Base-by-base conservation (phyloP, 2,888 invertebrate genomes). In the Aphidoletes aphidimyza region DNA sequence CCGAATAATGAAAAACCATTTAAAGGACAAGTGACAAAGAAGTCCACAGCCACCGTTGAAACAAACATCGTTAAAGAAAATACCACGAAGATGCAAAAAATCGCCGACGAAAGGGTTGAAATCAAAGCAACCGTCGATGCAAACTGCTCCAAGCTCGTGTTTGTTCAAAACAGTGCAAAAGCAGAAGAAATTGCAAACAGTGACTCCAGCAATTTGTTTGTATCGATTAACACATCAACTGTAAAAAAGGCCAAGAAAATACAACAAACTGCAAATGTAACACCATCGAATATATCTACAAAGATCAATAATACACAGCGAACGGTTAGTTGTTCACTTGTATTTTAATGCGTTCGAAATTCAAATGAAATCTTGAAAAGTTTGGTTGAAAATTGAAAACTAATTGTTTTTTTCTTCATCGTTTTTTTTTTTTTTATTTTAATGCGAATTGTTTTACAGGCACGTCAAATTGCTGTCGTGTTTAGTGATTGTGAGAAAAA, bases 11-110 rank as follows among this genome's bases (percentile, higher is more conserved):
- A 59, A 39, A 59, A 39, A 26, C 6, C 22, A 37, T 8, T 19
- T n/a, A 42, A 69, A 59, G 14, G 14, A 78, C 39, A 36, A 45
- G 1, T 11, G 14, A 19, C 36, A 39, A 39, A 36, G 37, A 39
- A 69, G 83, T 34, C 87, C 86, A 85, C 86, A 87, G 0, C 2
- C n/a, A 3, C 54, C 6, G 84, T 86, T 87, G 83, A 85, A 86
- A n/a, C 84, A 86, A 42, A 86, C 86, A 85, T 5, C 6, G 11
- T 88, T 86, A 83, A 45, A 39, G 47, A 83, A 19, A 17, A 45
- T 47, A 14, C 19, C 0, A 30, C 5, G 1, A 83, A 42, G 19
- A 1, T 34, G 30, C 34, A 45, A 45, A 81, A 37, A n/a, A 1
- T 6, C n/a, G 11, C 19, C 6, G 81, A 81, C 2, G 81, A 78